phyloP scores from a whole-genome alignment of 1,140 invertebrate species.

The Acyrthosiphon pisum region DNA sequence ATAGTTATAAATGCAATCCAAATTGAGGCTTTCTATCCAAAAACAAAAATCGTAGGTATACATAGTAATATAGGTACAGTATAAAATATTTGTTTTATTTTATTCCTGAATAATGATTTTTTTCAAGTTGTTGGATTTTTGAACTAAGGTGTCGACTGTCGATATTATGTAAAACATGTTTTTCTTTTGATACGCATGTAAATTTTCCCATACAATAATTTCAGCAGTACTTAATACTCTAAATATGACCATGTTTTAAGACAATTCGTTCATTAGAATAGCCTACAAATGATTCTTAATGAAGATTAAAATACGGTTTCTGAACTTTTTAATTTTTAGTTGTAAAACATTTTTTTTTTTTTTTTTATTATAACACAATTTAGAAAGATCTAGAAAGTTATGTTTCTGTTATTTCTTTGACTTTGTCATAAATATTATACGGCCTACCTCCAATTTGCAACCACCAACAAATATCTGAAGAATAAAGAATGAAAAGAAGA shows the following conservation, averaged over 20 bases:
- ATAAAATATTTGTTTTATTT: too few species aligned
- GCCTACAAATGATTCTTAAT: background rate
- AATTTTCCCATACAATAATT: background rate
- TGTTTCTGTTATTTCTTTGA: background rate
- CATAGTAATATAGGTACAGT: too few species aligned
- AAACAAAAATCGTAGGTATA: too few species aligned
- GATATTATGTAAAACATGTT: background rate
- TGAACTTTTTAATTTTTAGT: background rate
- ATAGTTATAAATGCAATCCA: too few species aligned
- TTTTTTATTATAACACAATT: background rate
- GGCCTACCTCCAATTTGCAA: background rate
- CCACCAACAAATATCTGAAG: background rate
- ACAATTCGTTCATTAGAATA: constrained; percentile 22
- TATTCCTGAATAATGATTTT: background rate
- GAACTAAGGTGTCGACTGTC: background rate
- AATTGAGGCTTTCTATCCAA: too few species aligned
- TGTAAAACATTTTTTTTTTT: background rate
- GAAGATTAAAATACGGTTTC: background rate
- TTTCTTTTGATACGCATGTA: background rate
- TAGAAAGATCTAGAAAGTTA: background rate
- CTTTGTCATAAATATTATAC: background rate
- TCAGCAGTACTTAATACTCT: background rate
- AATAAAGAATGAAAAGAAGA: background rate
- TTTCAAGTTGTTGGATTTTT: background rate
- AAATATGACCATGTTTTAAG: background rate